phyloP scores from a whole-genome alignment of 2,113 vertebrate genomes.

The Puma concolor region DNA sequence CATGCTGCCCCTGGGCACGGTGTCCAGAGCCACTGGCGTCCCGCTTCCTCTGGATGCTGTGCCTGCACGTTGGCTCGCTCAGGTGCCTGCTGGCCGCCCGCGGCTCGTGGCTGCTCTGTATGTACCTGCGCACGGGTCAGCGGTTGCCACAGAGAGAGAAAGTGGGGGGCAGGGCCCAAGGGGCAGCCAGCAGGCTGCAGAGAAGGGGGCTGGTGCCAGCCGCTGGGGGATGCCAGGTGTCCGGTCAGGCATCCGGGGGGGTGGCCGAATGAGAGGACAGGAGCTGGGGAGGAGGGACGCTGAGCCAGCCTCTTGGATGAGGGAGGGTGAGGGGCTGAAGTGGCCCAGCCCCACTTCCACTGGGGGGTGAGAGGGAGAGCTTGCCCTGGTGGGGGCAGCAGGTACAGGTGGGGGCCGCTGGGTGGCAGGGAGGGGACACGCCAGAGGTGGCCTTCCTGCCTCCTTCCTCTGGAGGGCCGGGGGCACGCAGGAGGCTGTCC shows the following conservation, averaged over 20 bases:
- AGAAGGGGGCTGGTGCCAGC: background rate
- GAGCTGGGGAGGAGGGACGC: background rate
- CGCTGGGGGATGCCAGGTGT: background rate
- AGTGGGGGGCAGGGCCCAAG: background rate
- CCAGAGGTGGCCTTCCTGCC: background rate
- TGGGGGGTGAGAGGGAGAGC: background rate
- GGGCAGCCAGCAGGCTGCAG: background rate
- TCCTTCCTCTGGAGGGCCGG: background rate
- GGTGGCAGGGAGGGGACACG: background rate
- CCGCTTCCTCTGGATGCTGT: fast-evolving
- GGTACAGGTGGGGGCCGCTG: background rate
- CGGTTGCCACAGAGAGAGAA: background rate
- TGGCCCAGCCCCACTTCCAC: too few relatives aligned
- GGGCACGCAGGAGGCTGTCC: background rate
- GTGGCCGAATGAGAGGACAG: background rate
- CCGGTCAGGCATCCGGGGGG: background rate
- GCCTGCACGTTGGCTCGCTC: background rate
- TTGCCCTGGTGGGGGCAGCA: background rate
- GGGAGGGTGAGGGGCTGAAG: background rate
- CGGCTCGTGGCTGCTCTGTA: background rate
- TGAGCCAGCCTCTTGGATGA: background rate
- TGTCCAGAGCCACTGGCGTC: background rate
- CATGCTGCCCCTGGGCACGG: fast-evolving
- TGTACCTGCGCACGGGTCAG: background rate
- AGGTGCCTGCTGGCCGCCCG: background rate